Evolutionary conservation across 1,140 invertebrate genomes (phyloP), one percentile per base, ranked within the genome.

Genomic region (Melipona quadrifasciata): DNA sequence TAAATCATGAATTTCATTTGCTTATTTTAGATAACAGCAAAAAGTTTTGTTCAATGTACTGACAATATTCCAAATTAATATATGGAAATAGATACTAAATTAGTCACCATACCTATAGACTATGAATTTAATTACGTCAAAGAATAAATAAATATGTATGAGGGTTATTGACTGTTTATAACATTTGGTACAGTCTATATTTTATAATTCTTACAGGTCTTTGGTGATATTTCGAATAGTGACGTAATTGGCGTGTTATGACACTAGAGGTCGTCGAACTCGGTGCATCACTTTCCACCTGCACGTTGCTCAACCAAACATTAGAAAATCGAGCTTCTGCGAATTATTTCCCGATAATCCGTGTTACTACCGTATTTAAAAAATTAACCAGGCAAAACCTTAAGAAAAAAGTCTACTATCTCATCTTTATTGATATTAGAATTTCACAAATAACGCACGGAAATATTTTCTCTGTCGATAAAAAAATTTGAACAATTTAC

Each of bases 201-300:
- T 39, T 39, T 21, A 39, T 47, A 8, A 31, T 74, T 57, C 21
- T 34, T 39, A 17, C 10, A 34, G 24, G 12, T 47, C 61, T 76
- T 65, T 14, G 21, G 4, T 24, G 21, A 61, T 61, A 58, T n/a
- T 47, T 10, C 24, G 17, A 65, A 47, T 39, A 8, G 21, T 79
- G 51, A 68, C 51, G 64, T 53, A 68, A 79, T 11, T 68, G 6
- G 21, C 31, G 31, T 78, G 34, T 79, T 79, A 68, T 79, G 64
- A 31, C 77, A 55, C 51, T 34, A 55, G 64, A 34, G 31, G 77
- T 68, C 64, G 31, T 79, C 16, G 77, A 68, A 79, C 77, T 79
- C 51, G 51, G 14, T 8, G 31, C 77, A 68, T 79, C 64, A 51
- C 77, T 79, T 79, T 79, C 64, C 64, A 68, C 16, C 11, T 79